Conservation (phyloP, 2,113 vertebrate species). For the Meriones unguiculatus region DNA sequence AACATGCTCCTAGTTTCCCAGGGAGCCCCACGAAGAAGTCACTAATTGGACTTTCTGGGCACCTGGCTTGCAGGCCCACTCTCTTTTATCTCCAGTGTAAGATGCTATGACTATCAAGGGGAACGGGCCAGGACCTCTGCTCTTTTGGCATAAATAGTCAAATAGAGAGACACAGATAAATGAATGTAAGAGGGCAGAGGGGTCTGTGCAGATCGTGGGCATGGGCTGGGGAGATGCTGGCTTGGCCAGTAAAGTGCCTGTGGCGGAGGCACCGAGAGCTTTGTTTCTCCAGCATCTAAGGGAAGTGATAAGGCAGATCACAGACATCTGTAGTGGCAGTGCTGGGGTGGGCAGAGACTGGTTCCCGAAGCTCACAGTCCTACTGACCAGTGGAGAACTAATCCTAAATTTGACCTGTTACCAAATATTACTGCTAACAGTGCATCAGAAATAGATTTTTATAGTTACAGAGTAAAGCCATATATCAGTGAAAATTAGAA, state of each 20-base stretch:
- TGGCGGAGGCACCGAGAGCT: neutral
- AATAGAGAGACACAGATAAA: neutral
- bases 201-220: neutral
- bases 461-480: neutral
- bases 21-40: neutral
- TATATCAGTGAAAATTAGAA: conserved; percentile 40
- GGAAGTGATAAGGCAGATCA: fast-evolving
- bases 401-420: conserved; percentile 4
- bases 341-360: neutral
- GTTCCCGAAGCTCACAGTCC: too few relatives aligned
- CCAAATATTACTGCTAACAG: neutral
- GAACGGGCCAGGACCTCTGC: neutral
- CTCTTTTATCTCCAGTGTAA: neutral
- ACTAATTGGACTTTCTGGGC: neutral
- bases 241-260: too few relatives aligned
- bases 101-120: neutral
- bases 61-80: neutral
- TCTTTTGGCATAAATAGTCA: neutral
- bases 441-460: neutral
- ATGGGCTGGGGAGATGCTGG: too few relatives aligned
- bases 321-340: neutral
- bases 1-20: neutral
- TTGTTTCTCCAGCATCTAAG: neutral
- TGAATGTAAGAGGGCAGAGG: neutral
- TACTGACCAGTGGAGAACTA: neutral